Evolutionary conservation across 2,797 vertebrate genomes (phyloP).

Genomic region (Stomatorhinus walkeri): DNA sequence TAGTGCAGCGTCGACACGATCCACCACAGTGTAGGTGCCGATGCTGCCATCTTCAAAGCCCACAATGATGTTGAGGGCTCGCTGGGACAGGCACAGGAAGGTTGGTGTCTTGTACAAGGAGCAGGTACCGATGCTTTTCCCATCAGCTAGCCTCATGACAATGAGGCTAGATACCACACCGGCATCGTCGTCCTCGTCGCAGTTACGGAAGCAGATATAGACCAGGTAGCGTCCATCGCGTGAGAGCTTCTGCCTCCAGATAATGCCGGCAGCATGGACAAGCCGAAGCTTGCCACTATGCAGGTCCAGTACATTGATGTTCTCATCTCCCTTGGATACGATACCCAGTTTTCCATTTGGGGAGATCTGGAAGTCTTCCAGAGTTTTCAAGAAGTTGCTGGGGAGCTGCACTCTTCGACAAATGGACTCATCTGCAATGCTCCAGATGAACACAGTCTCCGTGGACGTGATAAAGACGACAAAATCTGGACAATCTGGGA

Average conservation of each 20-base stretch:
- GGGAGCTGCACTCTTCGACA: constrained; percentile 89
- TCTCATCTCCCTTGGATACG: constrained; percentile 90
- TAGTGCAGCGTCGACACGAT: constrained; percentile 89
- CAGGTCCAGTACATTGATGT: constrained; percentile 90
- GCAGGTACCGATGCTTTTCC: constrained; percentile 96
- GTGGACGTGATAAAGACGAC: constrained; percentile 91
- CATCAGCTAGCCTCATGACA: constrained; percentile 96
- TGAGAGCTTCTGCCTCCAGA: constrained; percentile 91
- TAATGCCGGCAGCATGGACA: constrained; percentile 81
- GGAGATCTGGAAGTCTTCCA: constrained; percentile 96
- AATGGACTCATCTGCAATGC: constrained; percentile 89
- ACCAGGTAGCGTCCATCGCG: constrained; percentile 94
- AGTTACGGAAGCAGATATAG: constrained; percentile 83
- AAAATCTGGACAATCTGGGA: constrained; percentile 93
- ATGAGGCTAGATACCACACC: constrained; percentile 85
- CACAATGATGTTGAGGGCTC: constrained; percentile 93
- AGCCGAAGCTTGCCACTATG: constrained; percentile 90
- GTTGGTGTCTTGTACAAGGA: constrained; percentile 97
- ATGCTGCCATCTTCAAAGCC: constrained; percentile 98
- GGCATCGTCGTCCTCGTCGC: constrained; percentile 88
- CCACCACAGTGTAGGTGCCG: constrained; percentile 95
- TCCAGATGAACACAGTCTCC: constrained; percentile 94
- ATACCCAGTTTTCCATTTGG: constrained; percentile 96
- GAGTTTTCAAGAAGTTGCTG: constrained; percentile 83
- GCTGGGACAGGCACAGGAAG: constrained; percentile 85